Conservation (phyloP, 2,797 vertebrate species). For the Oreochromis grahami region DNA sequence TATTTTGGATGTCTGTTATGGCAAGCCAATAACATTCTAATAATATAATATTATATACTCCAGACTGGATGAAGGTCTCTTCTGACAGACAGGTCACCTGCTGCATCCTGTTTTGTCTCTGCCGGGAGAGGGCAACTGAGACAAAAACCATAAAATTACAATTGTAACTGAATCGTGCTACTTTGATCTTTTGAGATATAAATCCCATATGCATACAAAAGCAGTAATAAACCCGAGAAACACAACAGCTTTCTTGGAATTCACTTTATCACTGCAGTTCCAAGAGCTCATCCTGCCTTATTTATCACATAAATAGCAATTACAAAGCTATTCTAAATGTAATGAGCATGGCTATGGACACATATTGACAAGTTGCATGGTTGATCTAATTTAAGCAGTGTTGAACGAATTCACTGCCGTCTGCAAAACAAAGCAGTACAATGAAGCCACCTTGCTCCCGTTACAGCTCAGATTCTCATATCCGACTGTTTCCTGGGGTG, state of each 20-base stretch:
- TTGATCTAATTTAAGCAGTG: neutral
- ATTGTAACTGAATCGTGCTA: neutral
- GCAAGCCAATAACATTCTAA: neutral
- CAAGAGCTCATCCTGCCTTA: neutral
- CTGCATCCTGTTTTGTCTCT: neutral
- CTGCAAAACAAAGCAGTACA: neutral
- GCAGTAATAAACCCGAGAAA: neutral
- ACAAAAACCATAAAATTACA: neutral
- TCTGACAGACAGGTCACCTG: neutral
- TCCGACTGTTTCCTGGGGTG: neutral
- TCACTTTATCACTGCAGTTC: neutral
- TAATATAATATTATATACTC: neutral
- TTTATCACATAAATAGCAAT: neutral
- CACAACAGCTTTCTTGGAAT: neutral
- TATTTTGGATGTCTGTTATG: neutral
- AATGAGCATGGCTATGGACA: neutral
- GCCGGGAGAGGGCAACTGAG: neutral
- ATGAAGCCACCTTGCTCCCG: neutral
- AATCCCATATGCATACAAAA: neutral
- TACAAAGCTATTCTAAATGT: neutral
- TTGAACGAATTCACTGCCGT: neutral
- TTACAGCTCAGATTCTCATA: constrained; percentile 8
- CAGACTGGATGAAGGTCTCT: neutral
- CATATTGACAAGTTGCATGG: neutral
- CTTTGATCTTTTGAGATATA: neutral